Evolutionary conservation across 2,797 vertebrate genomes (phyloP).

Genomic region (Pogoniulus pusillus): DNA sequence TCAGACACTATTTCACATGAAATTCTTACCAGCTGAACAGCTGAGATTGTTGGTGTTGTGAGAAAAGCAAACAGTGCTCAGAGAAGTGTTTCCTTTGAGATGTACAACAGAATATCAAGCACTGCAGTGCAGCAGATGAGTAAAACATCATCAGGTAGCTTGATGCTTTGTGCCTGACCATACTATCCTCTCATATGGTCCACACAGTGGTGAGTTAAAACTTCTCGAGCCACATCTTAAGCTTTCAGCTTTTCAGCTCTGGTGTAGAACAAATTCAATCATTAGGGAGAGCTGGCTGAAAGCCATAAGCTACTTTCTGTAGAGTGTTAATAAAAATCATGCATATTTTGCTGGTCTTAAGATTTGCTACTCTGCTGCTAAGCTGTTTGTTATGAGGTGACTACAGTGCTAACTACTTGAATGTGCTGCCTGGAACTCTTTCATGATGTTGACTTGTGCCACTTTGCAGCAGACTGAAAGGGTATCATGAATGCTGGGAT

Average conservation of each 20-base stretch:
- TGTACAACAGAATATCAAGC: not conserved
- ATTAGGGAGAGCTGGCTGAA: not conserved
- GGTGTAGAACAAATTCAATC: not conserved
- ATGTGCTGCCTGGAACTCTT: not conserved
- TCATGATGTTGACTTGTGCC: not conserved
- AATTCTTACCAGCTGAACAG: not conserved
- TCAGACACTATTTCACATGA: not conserved
- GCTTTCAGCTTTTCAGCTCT: not conserved
- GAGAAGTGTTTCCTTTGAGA: not conserved
- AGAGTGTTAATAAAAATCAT: not conserved
- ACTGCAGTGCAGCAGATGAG: not conserved
- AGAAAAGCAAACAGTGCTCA: not conserved
- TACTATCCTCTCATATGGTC: not conserved
- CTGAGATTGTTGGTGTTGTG: not conserved
- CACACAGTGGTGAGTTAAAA: not conserved
- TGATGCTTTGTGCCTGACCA: not conserved
- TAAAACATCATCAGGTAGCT: not conserved
- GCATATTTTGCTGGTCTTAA: not conserved
- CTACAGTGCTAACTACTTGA: not conserved
- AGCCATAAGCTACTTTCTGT: not conserved
- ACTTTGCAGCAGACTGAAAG: not conserved
- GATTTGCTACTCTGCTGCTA: not conserved
- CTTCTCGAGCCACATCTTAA: not conserved
- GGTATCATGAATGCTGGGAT: not conserved
- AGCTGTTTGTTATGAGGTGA: not conserved